Conservation (phyloP, 2,797 vertebrate genomes). For the Lacerta viridis region DNA sequence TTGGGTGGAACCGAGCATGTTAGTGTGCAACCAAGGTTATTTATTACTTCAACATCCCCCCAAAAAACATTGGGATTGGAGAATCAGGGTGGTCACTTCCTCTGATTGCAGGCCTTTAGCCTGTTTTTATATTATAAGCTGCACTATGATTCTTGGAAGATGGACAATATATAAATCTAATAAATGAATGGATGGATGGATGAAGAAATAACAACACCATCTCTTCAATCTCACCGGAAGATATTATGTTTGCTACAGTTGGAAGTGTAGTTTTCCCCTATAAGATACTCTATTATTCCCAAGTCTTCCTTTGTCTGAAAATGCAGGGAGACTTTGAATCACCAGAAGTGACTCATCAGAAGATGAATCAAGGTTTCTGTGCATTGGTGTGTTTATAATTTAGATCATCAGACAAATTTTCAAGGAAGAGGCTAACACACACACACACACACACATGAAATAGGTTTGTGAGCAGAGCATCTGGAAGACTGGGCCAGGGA, state of each 20-base stretch:
- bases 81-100: too few relatives aligned
- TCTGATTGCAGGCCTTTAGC: too few relatives aligned
- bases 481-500: conserved; percentile 7
- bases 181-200: too few relatives aligned
- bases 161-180: too few relatives aligned
- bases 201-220: background rate
- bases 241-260: background rate
- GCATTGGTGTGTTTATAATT: conserved; percentile 23
- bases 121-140: too few relatives aligned
- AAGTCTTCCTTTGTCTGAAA: background rate
- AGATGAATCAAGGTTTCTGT: conserved; percentile 26
- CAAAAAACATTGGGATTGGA: too few relatives aligned
- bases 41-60: too few relatives aligned
- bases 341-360: conserved; percentile 20
- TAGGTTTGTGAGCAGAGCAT: conserved; percentile 2
- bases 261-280: background rate
- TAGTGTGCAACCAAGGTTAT: too few relatives aligned
- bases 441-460: background rate
- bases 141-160: too few relatives aligned
- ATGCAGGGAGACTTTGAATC: background rate
- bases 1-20: too few relatives aligned
- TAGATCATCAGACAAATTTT: background rate
- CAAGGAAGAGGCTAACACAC: too few relatives aligned
- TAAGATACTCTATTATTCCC: background rate
- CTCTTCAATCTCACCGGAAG: background rate